Percentiles rank a stretch among this genome's conserved stretches.
Conservation (phyloP, 2,797 vertebrate genomes). For the Spea hammondii region DNA sequence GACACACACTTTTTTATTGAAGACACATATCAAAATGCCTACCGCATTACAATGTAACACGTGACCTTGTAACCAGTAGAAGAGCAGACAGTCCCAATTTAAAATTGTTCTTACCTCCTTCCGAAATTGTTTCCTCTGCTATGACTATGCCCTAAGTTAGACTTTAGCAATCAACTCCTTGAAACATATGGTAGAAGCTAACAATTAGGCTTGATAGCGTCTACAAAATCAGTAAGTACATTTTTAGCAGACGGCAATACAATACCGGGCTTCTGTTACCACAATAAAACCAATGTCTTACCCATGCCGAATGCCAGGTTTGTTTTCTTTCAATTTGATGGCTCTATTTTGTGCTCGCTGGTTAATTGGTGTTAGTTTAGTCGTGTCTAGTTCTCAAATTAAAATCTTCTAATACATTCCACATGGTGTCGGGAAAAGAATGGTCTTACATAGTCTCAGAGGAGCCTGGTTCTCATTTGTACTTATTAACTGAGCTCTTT, state of each 20-base stretch:
- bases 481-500: slow-evolving; percentile 10
- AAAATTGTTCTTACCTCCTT: neutral
- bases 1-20: slow-evolving; percentile 14
- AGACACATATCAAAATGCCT: slow-evolving; percentile 1
- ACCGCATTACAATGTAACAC: neutral
- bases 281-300: neutral
- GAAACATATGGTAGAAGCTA: slow-evolving; percentile 27
- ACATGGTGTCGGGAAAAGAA: slow-evolving; percentile 4
- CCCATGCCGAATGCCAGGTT: neutral
- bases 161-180: neutral
- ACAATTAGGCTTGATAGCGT: slow-evolving; percentile 11
- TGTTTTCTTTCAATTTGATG: neutral
- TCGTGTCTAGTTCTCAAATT: neutral
- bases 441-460: neutral
- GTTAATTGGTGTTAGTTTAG: no score
- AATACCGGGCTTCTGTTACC: neutral
- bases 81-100: slow-evolving; percentile 2
- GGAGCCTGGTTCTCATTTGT: slow-evolving; percentile 14
- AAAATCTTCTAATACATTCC: neutral
- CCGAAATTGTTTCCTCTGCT: neutral
- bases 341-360: no score
- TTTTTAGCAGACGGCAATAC: slow-evolving; percentile 13
- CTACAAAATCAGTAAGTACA: slow-evolving; percentile 22
- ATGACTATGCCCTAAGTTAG: slow-evolving; percentile 9
- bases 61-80: neutral